Conservation (phyloP, 2,797 vertebrate species). For the Triplophysa bombifrons region DNA sequence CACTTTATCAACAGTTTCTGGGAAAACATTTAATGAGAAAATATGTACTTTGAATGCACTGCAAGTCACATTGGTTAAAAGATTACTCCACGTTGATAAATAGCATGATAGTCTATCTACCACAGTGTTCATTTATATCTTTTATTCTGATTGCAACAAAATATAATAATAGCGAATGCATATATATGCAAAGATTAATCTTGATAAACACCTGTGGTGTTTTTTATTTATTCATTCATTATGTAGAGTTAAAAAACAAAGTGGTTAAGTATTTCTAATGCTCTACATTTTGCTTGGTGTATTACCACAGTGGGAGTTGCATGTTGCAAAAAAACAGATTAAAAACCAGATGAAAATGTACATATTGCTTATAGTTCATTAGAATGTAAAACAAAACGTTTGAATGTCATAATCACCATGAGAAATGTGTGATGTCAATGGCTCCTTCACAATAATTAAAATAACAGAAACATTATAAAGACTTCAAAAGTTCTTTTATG, state of each 20-base stretch:
- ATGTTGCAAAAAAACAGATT: background rate
- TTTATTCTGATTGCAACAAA: background rate
- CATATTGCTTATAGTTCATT: background rate
- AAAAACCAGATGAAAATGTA: background rate
- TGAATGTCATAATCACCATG: background rate
- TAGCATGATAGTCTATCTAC: background rate
- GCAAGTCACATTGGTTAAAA: background rate
- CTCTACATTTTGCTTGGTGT: background rate
- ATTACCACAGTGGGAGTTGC: background rate
- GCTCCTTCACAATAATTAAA: too few relatives aligned
- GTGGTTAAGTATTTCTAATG: background rate
- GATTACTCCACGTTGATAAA: background rate
- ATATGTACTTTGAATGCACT: background rate
- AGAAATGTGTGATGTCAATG: background rate
- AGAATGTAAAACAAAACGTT: background rate
- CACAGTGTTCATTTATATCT: background rate
- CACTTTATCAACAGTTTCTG: background rate
- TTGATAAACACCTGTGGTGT: background rate
- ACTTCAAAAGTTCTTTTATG: too few relatives aligned
- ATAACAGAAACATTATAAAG: too few relatives aligned
- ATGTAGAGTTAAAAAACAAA: background rate
- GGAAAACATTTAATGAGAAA: slow-evolving; percentile 8
- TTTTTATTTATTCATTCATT: slow-evolving; percentile 1
- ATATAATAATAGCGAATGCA: background rate
- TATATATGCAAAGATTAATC: background rate